Evolutionary conservation across 1,140 invertebrate genomes (phyloP), one percentile per base, ranked within the genome.

Genomic region (Leptopilina clavipes): DNA sequence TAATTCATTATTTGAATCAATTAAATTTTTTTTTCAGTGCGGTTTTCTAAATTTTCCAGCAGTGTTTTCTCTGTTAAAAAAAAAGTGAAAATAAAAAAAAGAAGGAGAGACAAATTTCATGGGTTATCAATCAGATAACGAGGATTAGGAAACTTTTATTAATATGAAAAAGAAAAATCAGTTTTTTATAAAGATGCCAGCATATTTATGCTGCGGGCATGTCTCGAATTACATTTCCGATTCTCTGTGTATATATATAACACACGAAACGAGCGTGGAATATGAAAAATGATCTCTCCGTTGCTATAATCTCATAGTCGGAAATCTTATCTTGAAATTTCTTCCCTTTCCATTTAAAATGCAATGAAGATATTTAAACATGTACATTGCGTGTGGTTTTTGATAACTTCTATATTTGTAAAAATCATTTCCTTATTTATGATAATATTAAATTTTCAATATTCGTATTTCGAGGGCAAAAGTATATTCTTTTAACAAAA

Each of bases 281-380:
- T 52, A 52, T 52, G 48, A 52, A 52, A 52, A 52, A 52, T 52
- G 48, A 52, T 52, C 48, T 17, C 48, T 17, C 17, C 48, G 48
- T 52, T 17, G 48, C 17, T 52, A 52, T 52, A 7, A 17, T 52
- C 48, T 1, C 37, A 52, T 17, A 17, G n/a, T 52, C 48, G 48
- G n/a, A 17, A 17, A 52, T 40, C 37, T 40, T 52, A 52, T 52
- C 48, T n/a, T 52, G 6, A 5, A 52, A 52, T 52, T 52, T 52
- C 14, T 17, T 48, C 0, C 12, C n/a, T 14, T 14, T 1, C 44
- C 48, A n/a, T 52, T 52, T 52, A 52, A 52, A 52, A 52, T 52
- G 44, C 14, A n/a, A 45, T 45, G 11, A 45, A 45, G 44, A 45
- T 14, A 45, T 45, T 14, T 40, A 40, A 3, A 7, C 9, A 40